Conservation (phyloP, 2,113 vertebrate genomes). For the Gadus macrocephalus region DNA sequence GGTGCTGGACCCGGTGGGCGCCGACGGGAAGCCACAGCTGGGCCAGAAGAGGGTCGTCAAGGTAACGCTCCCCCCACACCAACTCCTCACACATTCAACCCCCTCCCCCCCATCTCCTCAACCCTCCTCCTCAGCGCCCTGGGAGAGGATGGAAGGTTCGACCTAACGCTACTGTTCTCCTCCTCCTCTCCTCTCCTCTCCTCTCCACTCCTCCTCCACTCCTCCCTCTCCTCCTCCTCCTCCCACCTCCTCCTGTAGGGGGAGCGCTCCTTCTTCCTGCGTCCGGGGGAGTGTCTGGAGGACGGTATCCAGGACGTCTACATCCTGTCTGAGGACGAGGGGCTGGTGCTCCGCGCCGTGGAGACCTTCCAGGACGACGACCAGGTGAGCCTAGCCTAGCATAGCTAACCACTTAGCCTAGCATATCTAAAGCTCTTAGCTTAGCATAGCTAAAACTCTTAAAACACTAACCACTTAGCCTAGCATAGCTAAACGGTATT, state of each 20-base stretch:
- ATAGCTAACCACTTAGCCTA: too few species aligned
- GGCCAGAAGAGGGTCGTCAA: constrained; percentile 86
- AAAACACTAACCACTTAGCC: too few species aligned
- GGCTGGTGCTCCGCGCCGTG: constrained; percentile 80
- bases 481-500: too few species aligned
- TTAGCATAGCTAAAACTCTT: too few species aligned
- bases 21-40: constrained; percentile 82
- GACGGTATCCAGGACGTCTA: constrained; percentile 82
- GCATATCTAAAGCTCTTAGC: too few species aligned
- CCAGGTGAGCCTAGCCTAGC: constrained; percentile 40
- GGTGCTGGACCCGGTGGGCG: constrained; percentile 79
- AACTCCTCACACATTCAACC: too few species aligned
- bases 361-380: constrained; percentile 75
- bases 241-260: constrained; percentile 64
- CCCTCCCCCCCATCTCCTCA: too few species aligned
- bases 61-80: constrained; percentile 57
- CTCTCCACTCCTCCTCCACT: not conserved
- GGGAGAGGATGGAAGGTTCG: too few species aligned
- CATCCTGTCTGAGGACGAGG: constrained; percentile 84
- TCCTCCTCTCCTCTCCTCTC: too few species aligned
- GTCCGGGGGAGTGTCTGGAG: constrained; percentile 80
- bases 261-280: constrained; percentile 87
- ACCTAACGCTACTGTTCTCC: not conserved
- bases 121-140: too few species aligned
- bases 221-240: too few species aligned